Evolutionary conservation across 2,888 invertebrate genomes (phyloP), one percentile per base, ranked within the genome.

Genomic region (Stenolophus ochropezus): DNA sequence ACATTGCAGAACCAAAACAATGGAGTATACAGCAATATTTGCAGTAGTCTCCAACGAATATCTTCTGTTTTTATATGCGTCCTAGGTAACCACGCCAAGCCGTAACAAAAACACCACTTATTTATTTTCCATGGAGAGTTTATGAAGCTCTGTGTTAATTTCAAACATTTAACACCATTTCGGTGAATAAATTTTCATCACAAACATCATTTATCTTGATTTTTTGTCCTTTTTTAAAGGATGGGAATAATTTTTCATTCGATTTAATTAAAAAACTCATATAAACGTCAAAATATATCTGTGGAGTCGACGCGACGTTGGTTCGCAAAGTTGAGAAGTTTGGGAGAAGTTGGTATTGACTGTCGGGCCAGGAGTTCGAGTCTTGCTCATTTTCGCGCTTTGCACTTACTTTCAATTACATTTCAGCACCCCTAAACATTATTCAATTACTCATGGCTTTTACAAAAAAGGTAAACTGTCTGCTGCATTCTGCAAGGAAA

Each of bases 251-350:
- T 81, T 81, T 81, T 81, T 81, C 81, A 81, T 81, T 75, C 75
- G 65, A 81, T 81, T 81, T 81, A 81, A 81, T 81, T 81, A 81
- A 81, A 81, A 81, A 81, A 81, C 81, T 81, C 81, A 81, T 81
- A 81, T 81, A 81, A 81, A 81, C 81, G 81, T 81, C 81, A 81
- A 75, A 81, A 81, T 81, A 81, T 81, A 81, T 81, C 81, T 81
- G 56, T 73, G 53, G 49, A 21, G 73, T 8, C 58, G 53, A 25
- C 25, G 49, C 47, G 25, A 33, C 69, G 71, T 25, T 21, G n/a
- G 8, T 8, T 4, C 14, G 14, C 16, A 65, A 74, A 81, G 81
- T 81, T 81, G 80, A 73, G 23, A 80, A 80, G 80, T 80, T 81
- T n/a, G 56, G 80, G 58, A 73, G 75, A 81, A 75, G 74, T 81